A percentile compares a stretch with the other conserved stretches of the same genome.
Evolutionary conservation across 2,113 vertebrate genomes (phyloP).

Genomic region (Coryphaenoides rupestris): DNA sequence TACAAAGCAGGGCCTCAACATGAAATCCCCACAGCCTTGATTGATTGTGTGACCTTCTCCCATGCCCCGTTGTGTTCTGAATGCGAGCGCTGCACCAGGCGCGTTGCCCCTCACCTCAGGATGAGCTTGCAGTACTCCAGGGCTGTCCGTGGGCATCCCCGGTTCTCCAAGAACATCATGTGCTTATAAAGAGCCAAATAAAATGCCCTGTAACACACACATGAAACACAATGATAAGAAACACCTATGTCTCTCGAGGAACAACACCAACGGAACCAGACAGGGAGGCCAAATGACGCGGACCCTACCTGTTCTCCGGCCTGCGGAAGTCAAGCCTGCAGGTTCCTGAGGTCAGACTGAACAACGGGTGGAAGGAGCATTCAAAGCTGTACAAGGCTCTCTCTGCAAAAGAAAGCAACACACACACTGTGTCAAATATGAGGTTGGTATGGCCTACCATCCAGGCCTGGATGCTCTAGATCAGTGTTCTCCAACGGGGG

Average conservation of each 20-base stretch:
- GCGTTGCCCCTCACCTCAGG: conserved; percentile 75
- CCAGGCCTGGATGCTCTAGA: too few relatives aligned
- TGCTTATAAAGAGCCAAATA: conserved; percentile 95
- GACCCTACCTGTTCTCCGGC: conserved; percentile 87
- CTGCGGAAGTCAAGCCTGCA: conserved; percentile 89
- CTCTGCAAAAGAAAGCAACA: conserved; percentile 68
- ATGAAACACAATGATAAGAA: not conserved
- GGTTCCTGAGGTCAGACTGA: conserved; percentile 88
- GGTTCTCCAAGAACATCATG: conserved; percentile 92
- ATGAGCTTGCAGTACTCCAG: conserved; percentile 96
- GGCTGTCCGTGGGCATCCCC: conserved; percentile 91
- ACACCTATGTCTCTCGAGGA: too few relatives aligned
- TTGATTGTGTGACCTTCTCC: too few relatives aligned
- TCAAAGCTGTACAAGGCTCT: conserved; percentile 92
- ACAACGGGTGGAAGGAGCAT: conserved; percentile 90
- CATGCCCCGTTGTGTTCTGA: too few relatives aligned
- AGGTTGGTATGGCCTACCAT: too few relatives aligned
- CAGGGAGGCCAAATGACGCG: too few relatives aligned
- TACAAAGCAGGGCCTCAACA: too few relatives aligned
- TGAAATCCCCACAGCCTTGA: too few relatives aligned
- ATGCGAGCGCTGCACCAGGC: not conserved
- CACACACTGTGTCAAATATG: too few relatives aligned
- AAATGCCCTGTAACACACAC: conserved; percentile 80
- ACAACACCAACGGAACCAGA: too few relatives aligned
- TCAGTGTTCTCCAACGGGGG: too few relatives aligned